Evolutionary conservation across 2,888 invertebrate genomes (phyloP).

Genomic region (Chaetoderma sp.): DNA sequence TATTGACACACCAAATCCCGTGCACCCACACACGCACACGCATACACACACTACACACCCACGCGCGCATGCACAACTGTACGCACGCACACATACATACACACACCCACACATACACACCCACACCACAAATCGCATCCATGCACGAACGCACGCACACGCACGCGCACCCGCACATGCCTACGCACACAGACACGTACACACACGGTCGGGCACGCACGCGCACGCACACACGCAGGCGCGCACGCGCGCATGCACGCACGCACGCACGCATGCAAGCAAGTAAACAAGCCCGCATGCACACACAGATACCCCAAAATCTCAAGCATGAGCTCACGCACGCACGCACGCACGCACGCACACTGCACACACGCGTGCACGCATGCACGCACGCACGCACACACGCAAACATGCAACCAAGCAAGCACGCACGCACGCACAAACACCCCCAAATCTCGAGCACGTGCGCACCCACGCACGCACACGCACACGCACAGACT

Average conservation of each 20-base stretch:
- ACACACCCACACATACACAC: no score
- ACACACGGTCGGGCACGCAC: background rate
- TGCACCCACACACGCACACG: background rate
- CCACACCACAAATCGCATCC: no score
- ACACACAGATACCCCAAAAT: background rate
- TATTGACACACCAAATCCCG: background rate
- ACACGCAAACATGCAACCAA: slow-evolving; percentile 9
- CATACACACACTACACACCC: background rate
- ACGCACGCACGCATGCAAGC: background rate
- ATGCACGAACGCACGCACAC: no score
- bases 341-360: background rate
- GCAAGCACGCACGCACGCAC: background rate
- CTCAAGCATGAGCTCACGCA: background rate
- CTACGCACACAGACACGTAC: background rate
- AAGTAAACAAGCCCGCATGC: background rate
- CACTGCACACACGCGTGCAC: slow-evolving; percentile 10
- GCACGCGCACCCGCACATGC: no score
- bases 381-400: slow-evolving; percentile 11
- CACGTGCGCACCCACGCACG: background rate
- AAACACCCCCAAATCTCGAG: slow-evolving; percentile 6
- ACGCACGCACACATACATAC: no score
- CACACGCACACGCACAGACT: background rate
- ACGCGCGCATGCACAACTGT: no score
- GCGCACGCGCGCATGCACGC: background rate
- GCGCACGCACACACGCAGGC: background rate